A percentile compares a stretch with the other conserved stretches of the same genome.
Evolutionary conservation across 2,797 vertebrate genomes (phyloP).

Genomic region (Darevskia nairensis): DNA sequence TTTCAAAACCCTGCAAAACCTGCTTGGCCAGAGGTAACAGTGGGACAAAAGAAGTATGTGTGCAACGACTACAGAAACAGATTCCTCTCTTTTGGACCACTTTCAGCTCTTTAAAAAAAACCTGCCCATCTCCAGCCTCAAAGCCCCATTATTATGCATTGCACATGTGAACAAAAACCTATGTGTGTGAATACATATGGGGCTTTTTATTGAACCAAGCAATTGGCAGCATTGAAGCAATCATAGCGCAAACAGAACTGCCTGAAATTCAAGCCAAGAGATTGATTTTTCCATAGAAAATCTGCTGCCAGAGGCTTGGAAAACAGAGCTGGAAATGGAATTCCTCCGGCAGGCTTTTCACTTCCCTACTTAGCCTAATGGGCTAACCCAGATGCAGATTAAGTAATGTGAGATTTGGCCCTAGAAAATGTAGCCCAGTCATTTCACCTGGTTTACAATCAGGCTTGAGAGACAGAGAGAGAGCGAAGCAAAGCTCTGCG

Average conservation of each 20-base stretch:
- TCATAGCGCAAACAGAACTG: slow-evolving; percentile 7
- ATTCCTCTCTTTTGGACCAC: background rate
- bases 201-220: background rate
- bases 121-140: background rate
- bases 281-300: background rate
- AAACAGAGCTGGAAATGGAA: slow-evolving; percentile 7
- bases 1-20: slow-evolving; percentile 5
- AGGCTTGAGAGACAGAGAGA: background rate
- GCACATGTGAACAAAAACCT: background rate
- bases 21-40: background rate
- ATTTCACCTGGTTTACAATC: slow-evolving; percentile 7
- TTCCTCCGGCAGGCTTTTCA: background rate
- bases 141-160: background rate
- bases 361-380: background rate
- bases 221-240: background rate
- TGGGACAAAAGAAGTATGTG: background rate
- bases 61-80: background rate
- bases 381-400: background rate
- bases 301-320: background rate
- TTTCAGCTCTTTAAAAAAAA: slow-evolving; percentile 12
- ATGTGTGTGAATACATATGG: background rate
- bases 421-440: background rate
- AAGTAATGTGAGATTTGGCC: background rate
- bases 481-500: background rate
- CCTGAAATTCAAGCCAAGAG: slow-evolving; percentile 6